Base-by-base conservation (phyloP, 2,113 vertebrate genomes). In the Orientallactaga bullata region DNA sequence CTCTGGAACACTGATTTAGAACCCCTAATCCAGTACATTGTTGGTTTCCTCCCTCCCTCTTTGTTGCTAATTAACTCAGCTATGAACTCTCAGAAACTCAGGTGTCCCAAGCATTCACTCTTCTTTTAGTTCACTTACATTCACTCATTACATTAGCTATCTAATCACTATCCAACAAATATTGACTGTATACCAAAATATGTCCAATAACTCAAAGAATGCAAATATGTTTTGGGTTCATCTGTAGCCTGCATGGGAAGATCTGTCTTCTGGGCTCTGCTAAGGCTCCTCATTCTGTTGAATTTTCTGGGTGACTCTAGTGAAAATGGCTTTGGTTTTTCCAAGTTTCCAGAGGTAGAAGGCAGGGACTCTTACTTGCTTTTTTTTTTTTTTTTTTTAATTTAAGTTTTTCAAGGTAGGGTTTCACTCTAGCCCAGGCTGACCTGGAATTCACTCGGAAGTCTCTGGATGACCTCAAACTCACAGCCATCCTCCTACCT, bases 141-240 rank as follows among this genome's bases (percentile, higher is more conserved):
- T 85, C 26, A 91, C 9, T 90, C 80, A 81, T 30, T 66, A 47
- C 20, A 78, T 23, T n/a, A 84, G 88, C 30, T 32, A 51, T 84
- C 77, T 69, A 89, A 66, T 89, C n/a, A 51, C n/a, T n/a, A 18
- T 32, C 30, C 66, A 51, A 63, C 66, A 89, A 72, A 93, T 51
- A 90, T 68, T 72, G 77, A 84, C 21, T 68, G 16, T 28, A 58
- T 7, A 39, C 21, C 63, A 58, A 94, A 58, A 63, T 51, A 84
- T 51, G 1, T 73, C 55, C 73, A 82, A 84, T 85, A 78, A 90
- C 86, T 21, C 26, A 91, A 94, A 94, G 60, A 80, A 80, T 30
- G 61, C 24, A 17, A 82, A 65, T 11, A 23, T 81, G 28, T 60
- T 55, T 42, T 35, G 72, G 20, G 79, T 93, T 92, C n/a, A 83